Conservation (phyloP, 2,113 vertebrate genomes). For the Muscicapa adusta region DNA sequence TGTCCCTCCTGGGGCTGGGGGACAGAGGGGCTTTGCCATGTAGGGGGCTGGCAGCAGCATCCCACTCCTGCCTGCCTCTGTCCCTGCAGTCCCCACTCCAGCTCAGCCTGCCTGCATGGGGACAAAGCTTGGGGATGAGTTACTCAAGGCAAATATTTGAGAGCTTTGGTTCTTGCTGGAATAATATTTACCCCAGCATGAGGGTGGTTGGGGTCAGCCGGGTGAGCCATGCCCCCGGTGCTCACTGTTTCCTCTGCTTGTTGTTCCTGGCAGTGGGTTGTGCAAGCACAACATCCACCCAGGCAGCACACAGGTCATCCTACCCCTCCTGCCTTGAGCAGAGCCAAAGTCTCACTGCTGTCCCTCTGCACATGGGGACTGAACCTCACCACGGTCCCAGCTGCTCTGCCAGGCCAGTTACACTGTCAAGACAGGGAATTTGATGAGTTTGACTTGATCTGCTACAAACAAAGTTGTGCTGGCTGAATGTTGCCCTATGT, state of each 20-base stretch:
- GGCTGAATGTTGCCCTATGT: background rate
- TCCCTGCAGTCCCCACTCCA: background rate
- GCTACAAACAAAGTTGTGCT: background rate
- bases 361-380: background rate
- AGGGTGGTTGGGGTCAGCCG: background rate
- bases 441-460: background rate
- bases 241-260: background rate
- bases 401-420: background rate
- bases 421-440: background rate
- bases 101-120: background rate
- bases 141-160: slow-evolving; percentile 16
- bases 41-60: background rate
- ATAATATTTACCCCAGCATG: slow-evolving; percentile 17
- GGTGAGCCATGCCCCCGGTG: accelerated
- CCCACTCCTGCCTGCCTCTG: background rate
- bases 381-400: background rate
- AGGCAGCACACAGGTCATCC: background rate
- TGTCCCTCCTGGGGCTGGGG: background rate
- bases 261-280: background rate
- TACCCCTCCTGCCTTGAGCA: background rate
- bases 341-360: background rate
- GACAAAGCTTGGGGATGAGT: background rate
- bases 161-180: background rate
- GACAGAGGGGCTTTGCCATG: background rate
- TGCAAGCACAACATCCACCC: background rate